These are phyloP conservation scores for Chelonoidis abingdonii DNA, from an alignment of 2,113 vertebrate genomes.

Conservation along the genomic window DNA sequence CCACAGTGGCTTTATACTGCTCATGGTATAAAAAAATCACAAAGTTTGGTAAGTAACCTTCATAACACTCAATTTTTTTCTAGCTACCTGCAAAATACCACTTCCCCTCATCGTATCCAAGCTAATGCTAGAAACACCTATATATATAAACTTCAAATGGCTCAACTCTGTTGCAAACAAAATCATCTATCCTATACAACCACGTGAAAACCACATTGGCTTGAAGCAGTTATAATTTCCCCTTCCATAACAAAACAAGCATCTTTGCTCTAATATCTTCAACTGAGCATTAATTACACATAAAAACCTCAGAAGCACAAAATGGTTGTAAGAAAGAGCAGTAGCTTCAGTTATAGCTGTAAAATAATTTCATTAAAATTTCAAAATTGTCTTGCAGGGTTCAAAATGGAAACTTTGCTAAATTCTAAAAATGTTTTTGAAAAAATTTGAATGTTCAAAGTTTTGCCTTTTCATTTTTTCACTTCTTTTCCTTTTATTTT, in stretches of 20 bases:
- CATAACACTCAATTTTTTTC: constrained; percentile 21
- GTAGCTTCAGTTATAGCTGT: not conserved
- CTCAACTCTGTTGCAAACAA: not conserved
- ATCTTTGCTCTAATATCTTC: not conserved
- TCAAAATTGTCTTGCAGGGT: not conserved
- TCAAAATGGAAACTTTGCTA: not conserved
- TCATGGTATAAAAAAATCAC: not conserved
- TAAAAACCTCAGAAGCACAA: not conserved
- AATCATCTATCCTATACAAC: constrained; percentile 9
- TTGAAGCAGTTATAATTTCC: constrained; percentile 50
- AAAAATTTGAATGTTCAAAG: not conserved
- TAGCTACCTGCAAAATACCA: not conserved
- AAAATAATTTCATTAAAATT: not conserved
- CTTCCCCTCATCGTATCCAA: not conserved
- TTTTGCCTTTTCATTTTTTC: not conserved
- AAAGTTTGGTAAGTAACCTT: constrained; percentile 44
- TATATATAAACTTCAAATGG: not conserved
- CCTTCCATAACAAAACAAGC: constrained; percentile 17
- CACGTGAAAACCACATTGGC: constrained; percentile 10
- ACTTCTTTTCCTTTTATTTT: not conserved
- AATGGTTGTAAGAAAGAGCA: not conserved
- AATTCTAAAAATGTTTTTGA: not conserved
- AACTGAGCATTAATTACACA: constrained; percentile 53
- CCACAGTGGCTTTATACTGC: not conserved
- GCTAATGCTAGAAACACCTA: not conserved